These are phyloP conservation scores for Electrophaes corylata DNA, from an alignment of 2,888 invertebrate species.

Conservation along the genomic window DNA sequence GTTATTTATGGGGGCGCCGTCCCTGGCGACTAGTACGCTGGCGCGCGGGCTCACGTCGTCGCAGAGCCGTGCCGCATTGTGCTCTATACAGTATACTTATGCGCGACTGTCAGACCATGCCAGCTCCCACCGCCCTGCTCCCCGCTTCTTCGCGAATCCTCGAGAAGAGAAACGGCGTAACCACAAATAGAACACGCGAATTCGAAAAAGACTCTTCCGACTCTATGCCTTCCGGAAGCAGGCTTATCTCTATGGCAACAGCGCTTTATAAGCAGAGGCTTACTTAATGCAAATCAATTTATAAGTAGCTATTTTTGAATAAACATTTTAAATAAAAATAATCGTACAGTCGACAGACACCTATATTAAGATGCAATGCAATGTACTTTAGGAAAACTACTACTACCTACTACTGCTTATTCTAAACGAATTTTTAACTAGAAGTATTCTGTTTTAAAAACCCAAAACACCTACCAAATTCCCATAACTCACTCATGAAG, in stretches of 20 bases:
- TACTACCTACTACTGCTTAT: too few relatives aligned
- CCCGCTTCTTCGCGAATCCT: slow-evolving; percentile 35
- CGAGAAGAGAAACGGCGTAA: slow-evolving; percentile 28
- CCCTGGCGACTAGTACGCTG: slow-evolving; percentile 62
- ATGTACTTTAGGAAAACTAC: too few relatives aligned
- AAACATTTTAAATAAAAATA: background rate
- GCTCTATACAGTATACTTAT: slow-evolving; percentile 68
- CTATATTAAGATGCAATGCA: too few relatives aligned
- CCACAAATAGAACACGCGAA: slow-evolving; percentile 35
- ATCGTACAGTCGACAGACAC: too few relatives aligned
- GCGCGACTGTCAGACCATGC: slow-evolving; percentile 45
- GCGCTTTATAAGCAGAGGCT: slow-evolving; percentile 18
- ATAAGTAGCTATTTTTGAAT: background rate
- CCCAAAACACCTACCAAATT: too few relatives aligned
- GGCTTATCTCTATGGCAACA: slow-evolving; percentile 45
- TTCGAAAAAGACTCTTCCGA: slow-evolving; percentile 38
- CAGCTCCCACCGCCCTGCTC: slow-evolving; percentile 42
- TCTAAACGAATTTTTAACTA: too few relatives aligned
- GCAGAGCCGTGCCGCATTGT: slow-evolving; percentile 76
- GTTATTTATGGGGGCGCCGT: slow-evolving; percentile 65
- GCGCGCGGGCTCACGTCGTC: slow-evolving; percentile 63
- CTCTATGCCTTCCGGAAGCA: slow-evolving; percentile 31
- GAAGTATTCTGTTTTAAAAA: too few relatives aligned
- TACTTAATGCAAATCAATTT: slow-evolving; percentile 1
- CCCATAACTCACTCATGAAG: too few relatives aligned